Evolutionary conservation across 2,888 invertebrate species (phyloP).

Genomic region (Monopis laevigella): DNA sequence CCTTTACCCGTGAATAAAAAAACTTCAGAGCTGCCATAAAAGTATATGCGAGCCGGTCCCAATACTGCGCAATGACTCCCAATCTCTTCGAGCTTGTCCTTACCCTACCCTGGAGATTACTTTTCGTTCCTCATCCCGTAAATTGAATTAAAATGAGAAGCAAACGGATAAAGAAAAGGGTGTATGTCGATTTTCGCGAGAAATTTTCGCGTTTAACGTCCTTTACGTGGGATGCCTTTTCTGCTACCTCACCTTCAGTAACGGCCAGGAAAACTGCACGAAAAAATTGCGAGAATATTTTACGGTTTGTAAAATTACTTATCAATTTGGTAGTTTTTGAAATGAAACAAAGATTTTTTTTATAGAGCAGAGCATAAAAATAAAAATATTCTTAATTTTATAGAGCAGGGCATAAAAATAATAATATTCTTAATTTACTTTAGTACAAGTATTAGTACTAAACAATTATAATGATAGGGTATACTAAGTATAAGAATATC

Average conservation of each 20-base stretch:
- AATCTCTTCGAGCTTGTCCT: constrained; percentile 57
- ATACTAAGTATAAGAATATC: too few species aligned
- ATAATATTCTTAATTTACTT: too few species aligned
- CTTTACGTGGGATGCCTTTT: constrained; percentile 24
- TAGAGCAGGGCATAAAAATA: too few species aligned
- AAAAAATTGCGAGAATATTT: background rate
- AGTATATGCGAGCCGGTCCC: constrained; percentile 65
- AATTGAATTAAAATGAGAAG: constrained; percentile 65
- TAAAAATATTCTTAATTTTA: too few species aligned
- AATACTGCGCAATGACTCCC: constrained; percentile 63
- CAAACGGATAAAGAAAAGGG: constrained; percentile 58
- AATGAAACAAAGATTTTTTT: too few species aligned
- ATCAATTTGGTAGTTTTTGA: background rate
- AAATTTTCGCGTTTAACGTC: constrained; percentile 38
- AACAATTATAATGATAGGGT: too few species aligned
- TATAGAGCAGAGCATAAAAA: too few species aligned
- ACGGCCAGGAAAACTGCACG: background rate
- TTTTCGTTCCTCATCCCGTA: constrained; percentile 60
- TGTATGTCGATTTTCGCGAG: constrained; percentile 48
- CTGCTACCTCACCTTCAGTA: constrained; percentile 1
- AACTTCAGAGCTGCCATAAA: constrained; percentile 58
- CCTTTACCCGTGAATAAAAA: constrained; percentile 46
- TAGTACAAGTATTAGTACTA: too few species aligned
- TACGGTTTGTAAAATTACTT: background rate
- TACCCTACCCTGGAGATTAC: constrained; percentile 62